Base-by-base conservation (phyloP, 2,888 invertebrate genomes). In the Amphipyra tragopoginis region DNA sequence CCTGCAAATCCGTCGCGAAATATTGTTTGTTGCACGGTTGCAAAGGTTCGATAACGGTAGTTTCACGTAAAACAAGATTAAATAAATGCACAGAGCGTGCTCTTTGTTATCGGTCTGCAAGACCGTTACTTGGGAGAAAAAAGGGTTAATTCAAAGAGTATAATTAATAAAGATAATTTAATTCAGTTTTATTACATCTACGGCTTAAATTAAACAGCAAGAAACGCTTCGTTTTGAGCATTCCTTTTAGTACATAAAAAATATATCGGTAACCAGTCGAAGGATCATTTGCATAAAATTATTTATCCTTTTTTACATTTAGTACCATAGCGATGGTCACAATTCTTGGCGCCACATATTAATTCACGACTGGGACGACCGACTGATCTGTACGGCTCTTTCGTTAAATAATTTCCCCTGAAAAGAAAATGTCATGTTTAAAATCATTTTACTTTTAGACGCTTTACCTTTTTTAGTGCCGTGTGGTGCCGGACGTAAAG, bases 351-450 rank as follows among this genome's bases (percentile, higher is more conserved):
- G 0, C 73, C 80, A 59, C 92, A 92, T 0, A 65, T 48, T n/a
- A 92, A 67, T 4, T 69, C 47, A 5, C 76, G 60, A 36, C 79
- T 81, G 2, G 79, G 62, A 0, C 45, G 40, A 2, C 77, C 79
- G 0, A 39, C 49, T 1, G 72, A 65, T 26, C 77, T 76, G 64
- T 92, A 92, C 0, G 92, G 92, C n/a, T 62, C 65, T 51, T 81
- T 50, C 1, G 82, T 83, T 1, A 90, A 38, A 48, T 72, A 78
- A 69, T 92, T 92, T 6, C 92, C 92, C 10, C 92, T 92, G 86
- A 55, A 85, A 87, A 29, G 0, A 40, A 36, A 21, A 8, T n/a
- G 14, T 13, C n/a, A 50, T 14, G 0, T 29, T 29, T 21, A 21
- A 21, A 21, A 21, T 21, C 21, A 21, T 21, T 21, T 3, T 3